A percentile compares a stretch with the other conserved stretches of the same genome.
Evolutionary conservation across 30 jellyfish, hydroid and myxozoan species (phyloP).

Genomic region (Sanderia malayensis): DNA sequence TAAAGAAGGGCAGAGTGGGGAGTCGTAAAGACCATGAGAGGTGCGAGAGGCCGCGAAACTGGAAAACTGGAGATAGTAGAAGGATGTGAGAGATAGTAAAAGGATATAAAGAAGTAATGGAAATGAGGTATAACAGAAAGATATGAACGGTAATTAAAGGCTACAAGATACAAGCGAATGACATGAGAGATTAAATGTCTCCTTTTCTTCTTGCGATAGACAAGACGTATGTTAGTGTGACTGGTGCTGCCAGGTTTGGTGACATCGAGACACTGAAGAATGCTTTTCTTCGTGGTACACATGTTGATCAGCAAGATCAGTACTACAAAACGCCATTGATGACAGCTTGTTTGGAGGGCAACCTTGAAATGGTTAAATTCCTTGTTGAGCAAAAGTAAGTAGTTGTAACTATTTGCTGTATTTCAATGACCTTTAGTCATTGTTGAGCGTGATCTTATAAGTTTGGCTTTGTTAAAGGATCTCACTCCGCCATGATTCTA

Average conservation of each 20-base stretch:
- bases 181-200: neutral
- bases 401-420: too few relatives aligned
- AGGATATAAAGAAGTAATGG: too few relatives aligned
- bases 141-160: too few relatives aligned
- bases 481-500: too few relatives aligned
- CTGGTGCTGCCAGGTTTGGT: slow-evolving; percentile 70
- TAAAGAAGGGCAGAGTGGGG: neutral
- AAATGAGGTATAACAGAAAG: too few relatives aligned
- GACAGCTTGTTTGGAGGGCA: slow-evolving; percentile 91
- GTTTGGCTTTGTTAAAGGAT: too few relatives aligned
- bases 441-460: too few relatives aligned
- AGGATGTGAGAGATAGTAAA: too few relatives aligned
- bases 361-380: slow-evolving; percentile 69
- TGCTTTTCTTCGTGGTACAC: slow-evolving; percentile 74
- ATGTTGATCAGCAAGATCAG: slow-evolving; percentile 72
- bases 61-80: too few relatives aligned
- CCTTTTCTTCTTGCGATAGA: slow-evolving; percentile 48
- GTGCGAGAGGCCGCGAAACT: too few relatives aligned
- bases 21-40: neutral
- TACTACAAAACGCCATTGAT: slow-evolving; percentile 91
- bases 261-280: slow-evolving; percentile 73
- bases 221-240: slow-evolving; percentile 58
- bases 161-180: too few relatives aligned
- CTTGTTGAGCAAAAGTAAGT: slow-evolving; percentile 77
- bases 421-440: too few relatives aligned